phyloP scores from a whole-genome alignment of 2,888 invertebrate species.

The Julus scandinavius region DNA sequence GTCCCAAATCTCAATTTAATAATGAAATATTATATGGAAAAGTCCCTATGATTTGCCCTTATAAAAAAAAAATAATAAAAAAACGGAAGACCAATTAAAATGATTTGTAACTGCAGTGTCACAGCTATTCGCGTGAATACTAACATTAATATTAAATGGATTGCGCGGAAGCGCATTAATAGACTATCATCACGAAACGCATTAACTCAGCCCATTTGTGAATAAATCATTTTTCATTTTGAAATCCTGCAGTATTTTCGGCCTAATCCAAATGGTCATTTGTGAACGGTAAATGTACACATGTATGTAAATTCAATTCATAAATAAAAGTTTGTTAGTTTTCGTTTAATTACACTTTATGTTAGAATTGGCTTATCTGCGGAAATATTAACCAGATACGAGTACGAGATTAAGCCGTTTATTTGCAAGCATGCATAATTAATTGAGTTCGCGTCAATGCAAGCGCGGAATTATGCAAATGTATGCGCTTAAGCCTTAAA shows the following conservation, averaged over 20 bases:
- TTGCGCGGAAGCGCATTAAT: background rate
- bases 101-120: background rate
- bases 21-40: too few species aligned
- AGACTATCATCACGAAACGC: conserved; percentile 9
- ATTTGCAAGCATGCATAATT: conserved; percentile 18
- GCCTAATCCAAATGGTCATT: background rate
- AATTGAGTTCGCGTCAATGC: background rate
- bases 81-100: too few species aligned
- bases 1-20: too few species aligned
- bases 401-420: background rate
- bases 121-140: background rate
- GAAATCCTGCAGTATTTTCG: background rate
- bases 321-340: background rate
- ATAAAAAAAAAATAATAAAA: too few species aligned
- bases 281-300: background rate
- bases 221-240: background rate
- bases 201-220: background rate
- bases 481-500: background rate
- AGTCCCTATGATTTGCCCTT: too few species aligned
- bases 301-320: background rate
- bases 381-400: background rate
- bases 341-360: conserved; percentile 8
- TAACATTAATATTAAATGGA: background rate
- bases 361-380: background rate
- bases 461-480: background rate